A percentile compares a stretch with the other conserved stretches of the same genome.
Conservation (phyloP, 1,140 invertebrate species). For the Hylaeus anthracinus region DNA sequence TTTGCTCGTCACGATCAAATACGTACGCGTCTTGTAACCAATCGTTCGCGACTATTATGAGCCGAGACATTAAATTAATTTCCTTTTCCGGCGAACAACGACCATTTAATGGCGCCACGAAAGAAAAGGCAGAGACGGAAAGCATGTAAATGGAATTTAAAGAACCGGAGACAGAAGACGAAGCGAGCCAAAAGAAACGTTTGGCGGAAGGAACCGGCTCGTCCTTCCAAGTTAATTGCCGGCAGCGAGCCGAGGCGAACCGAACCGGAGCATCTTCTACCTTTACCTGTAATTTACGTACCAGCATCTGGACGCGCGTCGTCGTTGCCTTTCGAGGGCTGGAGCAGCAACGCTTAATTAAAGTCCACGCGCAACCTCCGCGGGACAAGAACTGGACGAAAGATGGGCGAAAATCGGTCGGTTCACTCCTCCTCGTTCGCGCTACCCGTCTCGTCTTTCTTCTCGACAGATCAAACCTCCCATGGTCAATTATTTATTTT, state of each 20-base stretch:
- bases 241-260: conserved; percentile 59
- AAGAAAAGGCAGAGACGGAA: neutral
- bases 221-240: conserved; percentile 75
- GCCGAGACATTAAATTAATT: no score
- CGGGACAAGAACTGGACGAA: conserved; percentile 28
- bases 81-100: no score
- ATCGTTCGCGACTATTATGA: no score
- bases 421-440: no score
- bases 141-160: neutral
- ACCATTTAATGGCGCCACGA: neutral
- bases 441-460: no score
- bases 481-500: no score
- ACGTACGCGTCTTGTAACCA: no score
- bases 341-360: conserved; percentile 73
- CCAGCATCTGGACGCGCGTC: conserved; percentile 68
- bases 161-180: conserved; percentile 10
- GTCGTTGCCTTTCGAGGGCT: conserved; percentile 56
- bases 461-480: no score
- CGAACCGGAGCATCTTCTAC: conserved; percentile 62
- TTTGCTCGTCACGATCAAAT: no score
- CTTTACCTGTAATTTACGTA: conserved; percentile 77
- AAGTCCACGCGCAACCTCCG: conserved; percentile 63
- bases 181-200: conserved; percentile 47
- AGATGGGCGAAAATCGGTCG: conserved; percentile 56
- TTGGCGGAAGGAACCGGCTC: conserved; percentile 66